Evolutionary conservation across 2,113 vertebrate species (phyloP).

Genomic region (Pachypanchax playfairii): DNA sequence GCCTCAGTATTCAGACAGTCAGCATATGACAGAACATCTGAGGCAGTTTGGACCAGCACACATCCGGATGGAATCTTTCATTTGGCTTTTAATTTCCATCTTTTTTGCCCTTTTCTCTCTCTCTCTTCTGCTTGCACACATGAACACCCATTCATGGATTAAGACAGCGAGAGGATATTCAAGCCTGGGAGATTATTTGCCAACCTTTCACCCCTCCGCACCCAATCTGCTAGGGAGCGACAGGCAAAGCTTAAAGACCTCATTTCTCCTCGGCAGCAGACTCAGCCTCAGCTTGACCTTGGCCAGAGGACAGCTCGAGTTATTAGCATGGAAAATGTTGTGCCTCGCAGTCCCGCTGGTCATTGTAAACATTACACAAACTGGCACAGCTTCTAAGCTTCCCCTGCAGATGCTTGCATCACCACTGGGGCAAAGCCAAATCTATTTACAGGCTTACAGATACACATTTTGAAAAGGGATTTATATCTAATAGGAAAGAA

Average conservation of each 20-base stretch:
- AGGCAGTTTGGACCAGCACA: slow-evolving; percentile 46
- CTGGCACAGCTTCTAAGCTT: slow-evolving; percentile 27
- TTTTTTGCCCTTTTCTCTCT: slow-evolving; percentile 1
- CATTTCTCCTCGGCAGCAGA: slow-evolving; percentile 31
- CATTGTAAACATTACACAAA: slow-evolving; percentile 56
- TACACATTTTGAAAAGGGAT: slow-evolving; percentile 13
- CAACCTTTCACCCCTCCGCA: slow-evolving; percentile 46
- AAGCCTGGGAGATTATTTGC: slow-evolving; percentile 48
- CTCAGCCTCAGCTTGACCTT: slow-evolving; percentile 55
- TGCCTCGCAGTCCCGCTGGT: slow-evolving; percentile 35
- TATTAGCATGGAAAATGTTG: slow-evolving; percentile 49
- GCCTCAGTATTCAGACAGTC: slow-evolving; percentile 59
- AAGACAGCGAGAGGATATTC: slow-evolving; percentile 45
- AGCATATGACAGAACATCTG: slow-evolving; percentile 54
- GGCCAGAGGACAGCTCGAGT: slow-evolving; percentile 40
- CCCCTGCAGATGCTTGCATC: slow-evolving; percentile 30
- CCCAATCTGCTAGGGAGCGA: slow-evolving; percentile 45
- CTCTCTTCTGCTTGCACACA: slow-evolving; percentile 6
- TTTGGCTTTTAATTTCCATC: slow-evolving; percentile 38
- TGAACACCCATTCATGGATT: slow-evolving; percentile 17
- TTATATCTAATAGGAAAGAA: slow-evolving; percentile 24
- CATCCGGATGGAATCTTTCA: slow-evolving; percentile 28
- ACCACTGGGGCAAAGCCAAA: slow-evolving; percentile 28
- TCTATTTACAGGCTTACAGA: slow-evolving; percentile 43
- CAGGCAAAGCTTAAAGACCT: slow-evolving; percentile 48